Evolutionary conservation across 1,140 invertebrate species (phyloP).

Genomic region (Anadara kagoshimensis): DNA sequence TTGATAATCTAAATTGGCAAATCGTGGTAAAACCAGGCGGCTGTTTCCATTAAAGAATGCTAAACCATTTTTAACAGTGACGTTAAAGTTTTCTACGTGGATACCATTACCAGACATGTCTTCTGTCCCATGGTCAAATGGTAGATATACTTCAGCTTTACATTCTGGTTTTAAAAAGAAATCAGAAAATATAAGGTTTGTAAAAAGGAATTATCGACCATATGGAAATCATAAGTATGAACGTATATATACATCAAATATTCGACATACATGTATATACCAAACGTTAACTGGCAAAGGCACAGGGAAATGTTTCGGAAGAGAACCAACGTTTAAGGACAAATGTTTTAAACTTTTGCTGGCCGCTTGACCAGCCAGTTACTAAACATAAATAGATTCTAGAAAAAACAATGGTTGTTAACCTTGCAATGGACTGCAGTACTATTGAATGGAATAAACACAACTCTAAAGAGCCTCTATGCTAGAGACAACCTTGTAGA

Average conservation of each 20-base stretch:
- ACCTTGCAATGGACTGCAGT: too few relatives aligned
- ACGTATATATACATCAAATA: background rate
- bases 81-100: conserved; percentile 15
- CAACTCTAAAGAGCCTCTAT: background rate
- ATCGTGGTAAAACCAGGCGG: conserved; percentile 5
- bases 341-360: too few relatives aligned
- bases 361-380: too few relatives aligned
- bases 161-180: conserved; percentile 13
- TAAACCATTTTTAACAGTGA: background rate
- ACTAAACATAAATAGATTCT: too few relatives aligned
- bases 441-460: background rate
- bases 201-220: background rate
- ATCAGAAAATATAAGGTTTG: background rate
- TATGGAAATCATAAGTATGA: background rate
- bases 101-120: conserved; percentile 9
- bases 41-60: conserved; percentile 25
- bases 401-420: background rate
- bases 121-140: background rate
- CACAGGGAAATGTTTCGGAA: too few relatives aligned
- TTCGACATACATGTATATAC: background rate
- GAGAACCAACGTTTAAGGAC: too few relatives aligned
- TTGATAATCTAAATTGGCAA: conserved; percentile 3
- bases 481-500: too few relatives aligned
- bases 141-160: conserved; percentile 18
- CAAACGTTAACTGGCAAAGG: background rate